These are phyloP conservation scores for Galerucella calmariensis DNA, from an alignment of 2,888 invertebrate species.

Conservation along the genomic window DNA sequence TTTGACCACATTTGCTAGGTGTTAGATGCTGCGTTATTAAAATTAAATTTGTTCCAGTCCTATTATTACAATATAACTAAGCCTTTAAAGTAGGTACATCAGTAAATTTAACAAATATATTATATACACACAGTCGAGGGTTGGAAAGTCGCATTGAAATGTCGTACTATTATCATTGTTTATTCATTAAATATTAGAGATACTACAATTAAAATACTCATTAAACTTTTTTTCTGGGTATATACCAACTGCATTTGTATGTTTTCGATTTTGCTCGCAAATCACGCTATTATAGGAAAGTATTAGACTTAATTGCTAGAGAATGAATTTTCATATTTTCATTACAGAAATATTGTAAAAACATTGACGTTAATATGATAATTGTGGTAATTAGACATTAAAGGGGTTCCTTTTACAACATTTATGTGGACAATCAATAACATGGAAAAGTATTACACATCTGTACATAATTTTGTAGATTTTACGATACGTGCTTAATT, in stretches of 20 bases:
- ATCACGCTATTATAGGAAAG: too few species aligned
- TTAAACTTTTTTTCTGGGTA: background rate
- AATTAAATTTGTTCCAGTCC: too few species aligned
- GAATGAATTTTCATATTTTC: background rate
- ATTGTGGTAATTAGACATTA: background rate
- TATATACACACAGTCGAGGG: too few species aligned
- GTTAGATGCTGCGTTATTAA: too few species aligned
- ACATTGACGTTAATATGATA: background rate
- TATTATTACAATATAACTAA: too few species aligned
- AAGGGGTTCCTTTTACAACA: slow-evolving; percentile 20
- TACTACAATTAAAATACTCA: background rate
- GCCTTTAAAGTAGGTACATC: too few species aligned
- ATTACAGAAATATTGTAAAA: slow-evolving; percentile 1
- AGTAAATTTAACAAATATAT: too few species aligned
- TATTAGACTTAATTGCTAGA: background rate
- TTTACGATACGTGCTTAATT: slow-evolving; percentile 10
- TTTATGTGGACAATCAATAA: slow-evolving; percentile 28
- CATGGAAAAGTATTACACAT: slow-evolving; percentile 10
- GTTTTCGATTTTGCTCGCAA: too few species aligned
- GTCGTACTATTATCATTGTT: too few species aligned
- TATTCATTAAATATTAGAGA: background rate
- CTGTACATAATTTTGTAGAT: slow-evolving; percentile 13
- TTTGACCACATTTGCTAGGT: too few species aligned
- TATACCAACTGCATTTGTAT: background rate
- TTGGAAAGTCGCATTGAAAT: too few species aligned